These are phyloP conservation scores for Mastomys coucha DNA, from an alignment of 2,113 vertebrate genomes.

Conservation along the genomic window DNA sequence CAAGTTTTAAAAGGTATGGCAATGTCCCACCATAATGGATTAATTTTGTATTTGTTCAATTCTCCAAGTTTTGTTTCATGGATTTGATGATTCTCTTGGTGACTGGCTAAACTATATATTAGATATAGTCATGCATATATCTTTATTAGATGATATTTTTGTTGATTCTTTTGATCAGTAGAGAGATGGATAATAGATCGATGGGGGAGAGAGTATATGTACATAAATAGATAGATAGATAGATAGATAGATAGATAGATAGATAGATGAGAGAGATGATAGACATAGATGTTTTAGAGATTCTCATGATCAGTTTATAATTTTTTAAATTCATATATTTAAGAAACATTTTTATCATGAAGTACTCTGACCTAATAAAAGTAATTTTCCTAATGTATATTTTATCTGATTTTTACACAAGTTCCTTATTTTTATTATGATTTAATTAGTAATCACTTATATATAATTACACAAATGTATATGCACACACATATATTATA, in stretches of 20 bases:
- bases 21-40: background rate
- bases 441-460: background rate
- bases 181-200: background rate
- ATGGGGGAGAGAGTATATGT: background rate
- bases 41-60: background rate
- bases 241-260: background rate
- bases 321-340: background rate
- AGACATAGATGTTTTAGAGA: background rate
- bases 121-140: background rate
- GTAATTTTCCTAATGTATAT: background rate
- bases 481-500: background rate
- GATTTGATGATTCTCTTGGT: background rate
- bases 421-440: background rate
- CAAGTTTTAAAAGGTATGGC: background rate
- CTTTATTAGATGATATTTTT: background rate
- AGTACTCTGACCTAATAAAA: background rate
- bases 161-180: background rate
- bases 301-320: background rate
- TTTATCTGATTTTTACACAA: background rate
- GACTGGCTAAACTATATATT: background rate
- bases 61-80: background rate
- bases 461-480: no score
- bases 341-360: background rate
- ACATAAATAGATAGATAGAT: background rate
- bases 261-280: background rate